Evolutionary conservation across 2,888 invertebrate species (phyloP), one percentile per base, ranked within the genome.

Genomic region (Phaedon cochleariae): DNA sequence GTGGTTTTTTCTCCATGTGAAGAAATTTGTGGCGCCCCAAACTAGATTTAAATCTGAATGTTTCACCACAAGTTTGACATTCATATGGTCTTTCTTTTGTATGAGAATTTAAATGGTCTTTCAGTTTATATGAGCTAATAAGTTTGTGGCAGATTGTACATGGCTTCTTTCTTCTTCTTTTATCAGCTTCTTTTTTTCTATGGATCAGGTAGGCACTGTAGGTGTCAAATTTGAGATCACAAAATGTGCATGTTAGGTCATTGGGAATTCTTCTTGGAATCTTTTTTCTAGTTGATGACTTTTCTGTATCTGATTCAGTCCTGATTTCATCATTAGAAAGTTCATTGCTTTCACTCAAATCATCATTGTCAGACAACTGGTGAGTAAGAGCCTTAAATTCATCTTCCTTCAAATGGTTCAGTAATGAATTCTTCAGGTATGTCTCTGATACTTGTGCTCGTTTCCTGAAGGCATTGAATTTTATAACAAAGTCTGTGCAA

Each of bases 41-140:
- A 21, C 67, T 71, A 18, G 71, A 65, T 48, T 58, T 65, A 26
- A 68, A 71, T 21, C 71, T 67, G 18, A 67, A 71, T 57, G 63
- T 71, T 57, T 69, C 68, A 7, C 65, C 67, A 54, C 71, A 71
- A 41, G 37, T 46, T 17, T 61, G 45, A 60, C 71, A 71, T 49
- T 67, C 48, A 49, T 71, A 69, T 26, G 71, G 71, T 54, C 61
- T 46, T 37, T 68, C 71, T 46, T 71, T 68, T 18, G 71, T 71
- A 49, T 71, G 71, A n/a, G 65, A 67, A 48, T 71, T 71, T 34
- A 71, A 53, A 20, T 71, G 71, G 58, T 71, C 71, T 52, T 65
- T 68, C 49, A 68, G 55, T 59, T 67, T 71, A 49, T 67, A 68
- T 6, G 66, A 59, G 41, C 66, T 63, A 15, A 71, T 69, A 10